Evolutionary conservation across 2,888 invertebrate genomes (phyloP).

Genomic region (Tenodera sinensis): DNA sequence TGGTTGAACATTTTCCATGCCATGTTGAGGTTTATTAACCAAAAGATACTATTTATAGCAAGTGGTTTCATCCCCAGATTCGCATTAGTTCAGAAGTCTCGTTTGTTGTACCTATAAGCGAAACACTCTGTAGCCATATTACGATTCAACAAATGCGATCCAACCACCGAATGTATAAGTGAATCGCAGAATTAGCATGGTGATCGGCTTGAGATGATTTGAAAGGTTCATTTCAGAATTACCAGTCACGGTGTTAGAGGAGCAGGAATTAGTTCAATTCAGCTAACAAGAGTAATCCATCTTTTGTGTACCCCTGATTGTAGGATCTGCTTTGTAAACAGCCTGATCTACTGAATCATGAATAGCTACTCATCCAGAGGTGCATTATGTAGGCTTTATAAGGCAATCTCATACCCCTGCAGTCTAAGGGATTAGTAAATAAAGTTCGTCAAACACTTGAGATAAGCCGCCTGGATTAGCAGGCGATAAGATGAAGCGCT

Average conservation of each 20-base stretch:
- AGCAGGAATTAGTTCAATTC: neutral
- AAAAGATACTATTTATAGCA: no score
- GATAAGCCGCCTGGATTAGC: neutral
- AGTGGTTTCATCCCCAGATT: no score
- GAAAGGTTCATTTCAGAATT: no score
- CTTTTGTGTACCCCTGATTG: neutral
- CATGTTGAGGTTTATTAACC: no score
- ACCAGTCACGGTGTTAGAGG: neutral
- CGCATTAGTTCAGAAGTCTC: no score
- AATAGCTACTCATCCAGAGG: neutral
- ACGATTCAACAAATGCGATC: no score
- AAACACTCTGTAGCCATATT: no score
- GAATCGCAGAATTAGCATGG: no score
- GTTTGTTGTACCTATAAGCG: no score
- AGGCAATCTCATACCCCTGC: neutral
- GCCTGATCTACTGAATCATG: neutral
- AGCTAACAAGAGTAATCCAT: neutral
- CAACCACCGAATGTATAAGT: no score
- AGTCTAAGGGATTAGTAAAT: neutral
- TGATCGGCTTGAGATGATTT: no score
- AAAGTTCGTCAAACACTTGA: neutral
- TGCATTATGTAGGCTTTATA: neutral
- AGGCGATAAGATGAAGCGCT: neutral
- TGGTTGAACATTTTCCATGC: no score
- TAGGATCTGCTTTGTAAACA: neutral